A percentile compares a stretch with the other conserved stretches of the same genome.
These are phyloP conservation scores for Phrynocephalus versicolor DNA, from an alignment of 2,113 vertebrate genomes.

Conservation along the genomic window DNA sequence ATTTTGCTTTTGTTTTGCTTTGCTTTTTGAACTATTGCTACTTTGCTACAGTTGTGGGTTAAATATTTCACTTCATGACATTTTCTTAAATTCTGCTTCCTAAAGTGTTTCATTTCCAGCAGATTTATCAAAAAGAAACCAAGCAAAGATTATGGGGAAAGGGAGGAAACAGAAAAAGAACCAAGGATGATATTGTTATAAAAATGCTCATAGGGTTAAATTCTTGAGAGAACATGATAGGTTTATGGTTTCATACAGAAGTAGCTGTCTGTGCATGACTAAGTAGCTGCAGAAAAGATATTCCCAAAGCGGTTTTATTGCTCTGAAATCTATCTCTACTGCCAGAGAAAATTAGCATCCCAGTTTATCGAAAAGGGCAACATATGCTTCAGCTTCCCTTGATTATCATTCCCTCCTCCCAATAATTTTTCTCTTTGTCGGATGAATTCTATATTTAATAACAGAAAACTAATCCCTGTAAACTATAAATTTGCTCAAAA, in stretches of 20 bases:
- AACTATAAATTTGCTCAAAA: slow-evolving; percentile 59
- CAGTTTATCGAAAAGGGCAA: slow-evolving; percentile 29
- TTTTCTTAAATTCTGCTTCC: too few species aligned
- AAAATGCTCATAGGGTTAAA: background rate
- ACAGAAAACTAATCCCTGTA: slow-evolving; percentile 50
- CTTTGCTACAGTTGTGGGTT: background rate
- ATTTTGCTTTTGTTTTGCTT: too few species aligned
- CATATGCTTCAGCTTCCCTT: background rate
- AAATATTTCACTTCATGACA: background rate
- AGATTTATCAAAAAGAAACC: background rate
- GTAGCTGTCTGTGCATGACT: background rate
- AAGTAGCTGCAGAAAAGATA: background rate
- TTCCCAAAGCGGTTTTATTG: slow-evolving; percentile 4
- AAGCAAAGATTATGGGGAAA: background rate
- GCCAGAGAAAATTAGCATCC: background rate
- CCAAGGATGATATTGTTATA: background rate
- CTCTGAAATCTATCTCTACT: background rate
- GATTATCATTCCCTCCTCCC: background rate
- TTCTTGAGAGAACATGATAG: background rate
- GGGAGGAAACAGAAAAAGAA: accelerated
- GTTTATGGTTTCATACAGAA: background rate
- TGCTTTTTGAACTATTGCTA: too few species aligned
- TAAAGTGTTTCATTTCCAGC: background rate
- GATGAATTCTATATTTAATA: slow-evolving; percentile 42
- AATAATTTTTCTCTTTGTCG: slow-evolving; percentile 3